Conservation (phyloP, 2,113 vertebrate species). For the Hymenochirus boettgeri region DNA sequence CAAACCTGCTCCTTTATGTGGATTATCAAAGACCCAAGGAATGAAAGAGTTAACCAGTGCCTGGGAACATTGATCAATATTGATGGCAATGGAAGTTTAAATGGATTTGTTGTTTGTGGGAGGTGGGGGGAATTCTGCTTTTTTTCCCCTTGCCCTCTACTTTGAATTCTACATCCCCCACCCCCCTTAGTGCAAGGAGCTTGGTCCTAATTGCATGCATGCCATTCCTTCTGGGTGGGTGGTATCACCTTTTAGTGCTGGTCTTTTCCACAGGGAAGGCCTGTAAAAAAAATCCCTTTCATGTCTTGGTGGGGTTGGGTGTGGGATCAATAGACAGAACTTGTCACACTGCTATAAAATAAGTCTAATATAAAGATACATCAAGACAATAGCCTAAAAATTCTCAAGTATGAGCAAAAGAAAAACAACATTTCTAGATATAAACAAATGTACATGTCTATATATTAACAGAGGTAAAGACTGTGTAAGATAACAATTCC, state of each 20-base stretch:
- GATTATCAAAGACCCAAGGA: not conserved
- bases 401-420: not conserved
- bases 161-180: slow-evolving; percentile 58
- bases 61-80: slow-evolving; percentile 71
- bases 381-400: slow-evolving; percentile 5
- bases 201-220: slow-evolving; percentile 76
- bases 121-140: slow-evolving; percentile 54
- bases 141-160: slow-evolving; percentile 49
- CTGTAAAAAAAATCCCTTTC: slow-evolving; percentile 59
- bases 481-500: too few relatives aligned
- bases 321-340: slow-evolving; percentile 57
- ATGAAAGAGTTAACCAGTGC: slow-evolving; percentile 49
- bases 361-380: slow-evolving; percentile 17
- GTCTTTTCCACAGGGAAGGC: slow-evolving; percentile 60
- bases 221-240: slow-evolving; percentile 86
- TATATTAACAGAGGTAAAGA: not conserved
- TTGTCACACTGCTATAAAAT: slow-evolving; percentile 59
- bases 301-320: slow-evolving; percentile 46
- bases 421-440: not conserved
- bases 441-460: not conserved
- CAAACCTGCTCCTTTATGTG: not conserved
- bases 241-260: slow-evolving; percentile 72
- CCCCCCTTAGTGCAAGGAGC: slow-evolving; percentile 61
- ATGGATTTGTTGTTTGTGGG: slow-evolving; percentile 67
- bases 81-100: slow-evolving; percentile 76